These are phyloP conservation scores for Ophion costatus DNA, from an alignment of 2,888 invertebrate genomes.

Conservation along the genomic window DNA sequence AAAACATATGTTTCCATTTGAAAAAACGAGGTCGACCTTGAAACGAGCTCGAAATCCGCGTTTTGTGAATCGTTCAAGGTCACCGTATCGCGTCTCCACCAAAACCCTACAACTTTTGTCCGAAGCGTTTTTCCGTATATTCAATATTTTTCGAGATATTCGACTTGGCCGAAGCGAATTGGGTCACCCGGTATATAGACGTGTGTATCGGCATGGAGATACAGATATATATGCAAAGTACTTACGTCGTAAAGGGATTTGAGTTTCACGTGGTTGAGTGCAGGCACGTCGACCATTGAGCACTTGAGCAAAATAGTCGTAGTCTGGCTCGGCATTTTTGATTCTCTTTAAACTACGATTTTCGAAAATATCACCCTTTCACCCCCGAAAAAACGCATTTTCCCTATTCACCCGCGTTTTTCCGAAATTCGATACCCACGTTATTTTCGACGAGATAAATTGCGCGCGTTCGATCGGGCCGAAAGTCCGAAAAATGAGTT, in stretches of 20 bases:
- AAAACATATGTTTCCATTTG: neutral
- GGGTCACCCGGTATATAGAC: too few species aligned
- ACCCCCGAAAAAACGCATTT: conserved; percentile 18
- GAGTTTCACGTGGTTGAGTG: conserved; percentile 81
- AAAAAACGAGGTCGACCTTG: neutral
- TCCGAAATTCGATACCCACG: neutral
- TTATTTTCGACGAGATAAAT: neutral
- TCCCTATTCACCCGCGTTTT: neutral
- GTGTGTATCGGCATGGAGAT: neutral
- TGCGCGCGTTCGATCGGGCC: neutral
- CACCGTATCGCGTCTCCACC: too few species aligned
- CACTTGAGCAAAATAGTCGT: conserved; percentile 82
- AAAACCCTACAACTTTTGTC: too few species aligned
- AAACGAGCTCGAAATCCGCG: too few species aligned
- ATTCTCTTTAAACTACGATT: conserved; percentile 7
- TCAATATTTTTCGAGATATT: neutral
- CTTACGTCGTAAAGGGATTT: conserved; percentile 81
- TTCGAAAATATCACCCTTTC: conserved; percentile 22
- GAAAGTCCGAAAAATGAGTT: neutral
- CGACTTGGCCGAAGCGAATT: too few species aligned
- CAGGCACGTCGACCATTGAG: conserved; percentile 82
- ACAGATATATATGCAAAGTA: conserved; percentile 54
- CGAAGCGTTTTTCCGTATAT: too few species aligned
- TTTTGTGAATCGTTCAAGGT: too few species aligned
- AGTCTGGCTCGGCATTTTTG: conserved; percentile 82